Base-by-base conservation (phyloP, 1,140 invertebrate species). In the Dendroctonus ponderosae region DNA sequence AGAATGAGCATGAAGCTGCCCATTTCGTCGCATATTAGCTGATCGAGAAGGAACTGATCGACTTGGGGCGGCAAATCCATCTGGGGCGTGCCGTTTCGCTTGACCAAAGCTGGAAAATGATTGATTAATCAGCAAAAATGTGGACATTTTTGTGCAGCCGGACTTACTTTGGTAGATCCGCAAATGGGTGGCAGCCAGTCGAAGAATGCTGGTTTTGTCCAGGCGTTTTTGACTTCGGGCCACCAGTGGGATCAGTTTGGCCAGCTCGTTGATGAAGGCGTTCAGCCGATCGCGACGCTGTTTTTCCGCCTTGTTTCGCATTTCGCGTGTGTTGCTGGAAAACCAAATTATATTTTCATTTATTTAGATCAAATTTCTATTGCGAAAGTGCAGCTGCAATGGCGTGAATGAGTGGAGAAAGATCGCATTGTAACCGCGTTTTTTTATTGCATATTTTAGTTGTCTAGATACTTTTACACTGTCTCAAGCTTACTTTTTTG, bases 281-380 rank as follows among this genome's bases (percentile, higher is more conserved):
- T 96, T 96, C 57, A 96, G 83, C 75, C 92, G 94, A 76, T 96
- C 93, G 0, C 94, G 82, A 7, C 95, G 83, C 76, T 91, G 87
- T 78, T 96, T 96, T 75, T 97, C 95, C 0, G 92, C 91, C 73
- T 86, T 82, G 77, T 94, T 95, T 44, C 92, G 83, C 64, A 88
- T 85, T 71, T 90, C 85, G 11, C 92, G 82, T 41, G 89, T 88
- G 71, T 86, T 91, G 75, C 86, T 90, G 83, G 0, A 85, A 83
- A 76, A 74, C 79, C 76, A 72, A 48, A 1, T 26, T 1, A 26
- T 1, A 26, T 26, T 26, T 26, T 26, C 26, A 26, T 26, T 26
- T 26, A 1, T 26, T 26, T 26, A 2, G 26, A 26, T 26, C 26
- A 26, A 26, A 26, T 26, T 26, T 1, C 26, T 3, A 26, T 26